phyloP scores from a whole-genome alignment of 2,797 vertebrate species.

The Peromyscus melanophrys region DNA sequence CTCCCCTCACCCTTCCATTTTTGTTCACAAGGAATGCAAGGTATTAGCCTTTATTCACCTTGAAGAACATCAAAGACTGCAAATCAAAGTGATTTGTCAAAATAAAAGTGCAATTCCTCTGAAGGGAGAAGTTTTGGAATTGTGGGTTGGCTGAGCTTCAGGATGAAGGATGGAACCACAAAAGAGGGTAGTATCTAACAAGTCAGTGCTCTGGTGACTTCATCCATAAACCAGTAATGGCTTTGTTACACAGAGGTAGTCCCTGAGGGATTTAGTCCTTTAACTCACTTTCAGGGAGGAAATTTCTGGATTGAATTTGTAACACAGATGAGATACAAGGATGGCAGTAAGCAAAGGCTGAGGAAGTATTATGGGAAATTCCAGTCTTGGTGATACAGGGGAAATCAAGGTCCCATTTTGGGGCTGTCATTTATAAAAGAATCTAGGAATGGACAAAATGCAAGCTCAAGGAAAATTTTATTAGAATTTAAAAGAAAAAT shows the following conservation, averaged over 20 bases:
- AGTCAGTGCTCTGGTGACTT: not conserved
- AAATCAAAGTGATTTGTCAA: conserved; percentile 47
- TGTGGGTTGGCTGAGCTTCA: not conserved
- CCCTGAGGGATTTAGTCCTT: not conserved
- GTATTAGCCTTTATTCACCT: not conserved
- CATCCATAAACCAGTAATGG: not conserved
- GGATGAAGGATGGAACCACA: not conserved
- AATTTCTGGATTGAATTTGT: not conserved
- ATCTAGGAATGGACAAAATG: not conserved
- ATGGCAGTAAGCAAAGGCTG: not conserved
- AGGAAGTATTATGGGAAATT: not conserved
- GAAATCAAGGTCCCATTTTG: not conserved
- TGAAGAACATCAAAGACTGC: conserved; percentile 12
- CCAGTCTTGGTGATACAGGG: not conserved
- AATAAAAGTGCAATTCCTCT: conserved; percentile 8
- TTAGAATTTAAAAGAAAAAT: not conserved
- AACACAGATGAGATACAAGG: not conserved
- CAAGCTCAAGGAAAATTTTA: not conserved
- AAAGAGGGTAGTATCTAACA: not conserved
- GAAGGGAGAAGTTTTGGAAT: not conserved
- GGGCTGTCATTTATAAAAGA: not conserved
- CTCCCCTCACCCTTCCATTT: not conserved
- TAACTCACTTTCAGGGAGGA: not conserved
- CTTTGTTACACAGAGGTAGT: not conserved
- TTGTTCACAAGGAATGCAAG: not conserved